A percentile compares a stretch with the other conserved stretches of the same genome.
These are phyloP conservation scores for Calameuta filiformis DNA, from an alignment of 2,888 invertebrate genomes.

Conservation along the genomic window DNA sequence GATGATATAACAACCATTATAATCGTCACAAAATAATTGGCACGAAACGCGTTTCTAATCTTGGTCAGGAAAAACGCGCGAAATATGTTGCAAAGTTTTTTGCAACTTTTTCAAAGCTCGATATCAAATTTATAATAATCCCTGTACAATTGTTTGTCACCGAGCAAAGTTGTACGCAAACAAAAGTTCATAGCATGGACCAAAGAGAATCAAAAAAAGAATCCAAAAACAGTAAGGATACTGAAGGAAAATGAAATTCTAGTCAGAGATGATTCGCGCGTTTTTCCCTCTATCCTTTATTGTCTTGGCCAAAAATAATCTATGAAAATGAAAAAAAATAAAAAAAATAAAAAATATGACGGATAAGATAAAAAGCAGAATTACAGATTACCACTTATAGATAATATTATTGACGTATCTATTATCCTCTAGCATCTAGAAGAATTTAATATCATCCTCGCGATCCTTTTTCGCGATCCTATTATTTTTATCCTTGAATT, in stretches of 20 bases:
- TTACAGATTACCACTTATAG: not conserved
- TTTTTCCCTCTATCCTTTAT: not conserved
- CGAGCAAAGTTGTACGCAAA: not conserved
- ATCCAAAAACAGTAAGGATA: not conserved
- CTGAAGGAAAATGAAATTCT: not conserved
- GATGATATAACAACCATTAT: conserved; percentile 35
- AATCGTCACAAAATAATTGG: not conserved
- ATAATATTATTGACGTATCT: not conserved
- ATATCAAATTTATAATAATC: not conserved
- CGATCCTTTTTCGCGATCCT: not conserved
- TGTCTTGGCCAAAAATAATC: conserved; percentile 4
- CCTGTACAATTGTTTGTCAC: not conserved
- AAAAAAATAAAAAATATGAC: not conserved
- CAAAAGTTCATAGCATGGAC: not conserved
- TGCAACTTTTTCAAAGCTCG: not conserved
- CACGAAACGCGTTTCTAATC: not conserved
- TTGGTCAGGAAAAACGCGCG: not conserved
- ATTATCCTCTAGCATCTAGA: not conserved
- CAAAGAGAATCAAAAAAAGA: not conserved
- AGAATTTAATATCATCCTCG: not conserved
- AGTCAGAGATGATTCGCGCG: not conserved
- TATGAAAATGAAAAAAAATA: not conserved
- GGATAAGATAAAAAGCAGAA: not conserved
- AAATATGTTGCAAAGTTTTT: not conserved
- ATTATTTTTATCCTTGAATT: not conserved